Base-by-base conservation (phyloP, 1,140 invertebrate genomes). In the Luehdorfia chinensis region DNA sequence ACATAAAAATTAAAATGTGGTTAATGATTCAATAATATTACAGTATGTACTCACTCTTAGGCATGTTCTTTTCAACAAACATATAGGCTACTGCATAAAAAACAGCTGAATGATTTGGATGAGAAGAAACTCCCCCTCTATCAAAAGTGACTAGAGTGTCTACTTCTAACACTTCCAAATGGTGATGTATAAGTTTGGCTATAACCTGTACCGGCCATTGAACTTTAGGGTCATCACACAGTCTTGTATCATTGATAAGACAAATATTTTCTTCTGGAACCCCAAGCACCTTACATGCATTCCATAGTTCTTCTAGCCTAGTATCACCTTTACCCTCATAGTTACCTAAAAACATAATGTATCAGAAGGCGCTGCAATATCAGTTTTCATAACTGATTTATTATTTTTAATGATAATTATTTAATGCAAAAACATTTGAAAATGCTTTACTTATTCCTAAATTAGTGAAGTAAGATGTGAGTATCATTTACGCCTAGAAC, bases 101-200 rank as follows among this genome's bases (percentile, higher is more conserved):
- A 50, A 96, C 89, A 32, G 94, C 92, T 53, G 90, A 92, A 78
- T 98, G 97, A 88, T 98, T 98, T 15, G 89, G 86, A 87, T 99
- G 97, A 4, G 92, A 91, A 64, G 95, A 97, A 2, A 98, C 92
- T 34, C 97, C 97, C 70, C 92, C 87, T 69, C 92, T 91, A 86
- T 99, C 97, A 89, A 98, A 98, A 21, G 97, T 98, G 28, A 98
- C 91, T 41, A 98, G 89, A 12, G 93, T 93, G 66, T 96, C 92
- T 65, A 96, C 94, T 71, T 92, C 90, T 46, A 94, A 88, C 30
- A 88, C 87, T 79, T 94, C 92, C 37, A 96, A 80, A 32, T 92
- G 89, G 32, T 93, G 90, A 16, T 93, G 81, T 65, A 98, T 90
- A 36, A 92, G 86, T 31, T 92, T 90, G 8, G 93, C 90, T 32